These are phyloP conservation scores for Grantiella picta DNA, from an alignment of 2,113 vertebrate genomes.

Conservation along the genomic window DNA sequence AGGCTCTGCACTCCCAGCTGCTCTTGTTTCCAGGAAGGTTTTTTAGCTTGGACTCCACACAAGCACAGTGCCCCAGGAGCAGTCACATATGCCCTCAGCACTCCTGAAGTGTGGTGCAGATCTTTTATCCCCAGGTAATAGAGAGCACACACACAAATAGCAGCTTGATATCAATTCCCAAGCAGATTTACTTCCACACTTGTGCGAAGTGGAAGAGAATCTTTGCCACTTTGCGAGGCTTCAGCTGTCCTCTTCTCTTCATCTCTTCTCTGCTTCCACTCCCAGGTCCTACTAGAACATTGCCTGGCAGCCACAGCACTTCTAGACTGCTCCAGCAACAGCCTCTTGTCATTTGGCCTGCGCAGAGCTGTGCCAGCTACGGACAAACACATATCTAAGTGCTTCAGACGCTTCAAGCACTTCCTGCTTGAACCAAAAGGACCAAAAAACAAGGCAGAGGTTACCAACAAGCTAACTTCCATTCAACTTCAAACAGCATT, in stretches of 20 bases:
- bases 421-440: background rate
- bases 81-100: background rate
- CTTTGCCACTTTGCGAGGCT: rapidly evolving
- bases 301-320: background rate
- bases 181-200: background rate
- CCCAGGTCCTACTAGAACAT: too few relatives aligned
- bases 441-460: background rate
- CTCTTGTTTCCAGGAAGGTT: background rate
- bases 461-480: background rate
- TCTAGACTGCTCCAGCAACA: background rate
- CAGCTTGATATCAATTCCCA: background rate
- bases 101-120: background rate
- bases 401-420: background rate
- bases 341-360: background rate
- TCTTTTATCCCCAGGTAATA: background rate
- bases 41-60: background rate
- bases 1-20: background rate
- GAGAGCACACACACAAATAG: background rate
- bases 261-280: background rate
- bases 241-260: background rate
- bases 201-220: background rate
- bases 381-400: rapidly evolving
- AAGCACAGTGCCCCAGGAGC: rapidly evolving
- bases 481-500: background rate
- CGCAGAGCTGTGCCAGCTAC: background rate